These are phyloP conservation scores for Grus americana DNA, from an alignment of 2,113 vertebrate genomes.

Conservation along the genomic window DNA sequence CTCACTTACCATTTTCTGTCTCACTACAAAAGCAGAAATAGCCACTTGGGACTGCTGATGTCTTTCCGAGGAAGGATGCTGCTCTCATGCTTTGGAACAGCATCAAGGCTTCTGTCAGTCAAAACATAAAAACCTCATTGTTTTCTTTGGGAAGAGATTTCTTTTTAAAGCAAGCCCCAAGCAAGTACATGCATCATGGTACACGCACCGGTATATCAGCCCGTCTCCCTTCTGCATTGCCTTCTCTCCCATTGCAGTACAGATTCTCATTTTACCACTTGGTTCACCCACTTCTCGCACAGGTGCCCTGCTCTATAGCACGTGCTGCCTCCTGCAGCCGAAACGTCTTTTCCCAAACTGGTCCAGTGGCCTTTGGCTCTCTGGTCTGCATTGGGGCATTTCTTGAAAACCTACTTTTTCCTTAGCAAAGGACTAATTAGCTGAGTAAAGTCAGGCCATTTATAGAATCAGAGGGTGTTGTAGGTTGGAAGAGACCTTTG, in stretches of 20 bases:
- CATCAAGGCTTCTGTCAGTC: constrained; percentile 39
- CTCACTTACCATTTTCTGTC: constrained; percentile 36
- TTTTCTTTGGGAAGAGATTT: constrained; percentile 47
- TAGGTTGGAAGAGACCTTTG: background rate
- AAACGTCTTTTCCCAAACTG: background rate
- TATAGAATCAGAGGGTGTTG: background rate
- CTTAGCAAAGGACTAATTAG: background rate
- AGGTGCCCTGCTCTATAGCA: background rate
- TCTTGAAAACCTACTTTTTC: background rate
- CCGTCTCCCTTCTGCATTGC: background rate
- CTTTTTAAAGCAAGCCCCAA: constrained; percentile 23
- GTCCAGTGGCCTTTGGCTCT: background rate
- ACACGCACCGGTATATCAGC: background rate
- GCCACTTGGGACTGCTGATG: constrained; percentile 53
- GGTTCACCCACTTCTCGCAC: background rate
- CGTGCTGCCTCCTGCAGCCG: background rate
- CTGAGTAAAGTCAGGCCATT: background rate
- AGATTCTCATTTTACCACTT: background rate
- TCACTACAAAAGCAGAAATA: constrained; percentile 62
- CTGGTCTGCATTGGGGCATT: background rate
- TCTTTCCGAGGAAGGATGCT: constrained; percentile 63
- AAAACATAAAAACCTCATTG: constrained; percentile 58
- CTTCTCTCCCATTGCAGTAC: background rate
- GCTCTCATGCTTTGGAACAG: constrained; percentile 40
- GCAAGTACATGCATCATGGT: background rate